Conservation (phyloP, 2,797 vertebrate genomes). For the Chaetophractus vellerosus region DNA sequence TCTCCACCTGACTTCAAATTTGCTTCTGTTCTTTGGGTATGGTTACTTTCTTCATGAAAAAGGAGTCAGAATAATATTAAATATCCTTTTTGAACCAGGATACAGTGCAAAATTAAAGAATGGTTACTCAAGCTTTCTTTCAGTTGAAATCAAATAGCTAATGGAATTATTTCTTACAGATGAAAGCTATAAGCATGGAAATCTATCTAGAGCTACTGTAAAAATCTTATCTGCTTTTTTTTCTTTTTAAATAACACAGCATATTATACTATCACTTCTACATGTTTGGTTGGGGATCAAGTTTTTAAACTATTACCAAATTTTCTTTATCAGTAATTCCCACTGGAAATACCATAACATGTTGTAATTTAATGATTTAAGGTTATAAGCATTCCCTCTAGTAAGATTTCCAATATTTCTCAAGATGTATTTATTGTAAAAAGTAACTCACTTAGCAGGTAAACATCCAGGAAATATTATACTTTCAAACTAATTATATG, state of each 20-base stretch:
- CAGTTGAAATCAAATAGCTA: neutral
- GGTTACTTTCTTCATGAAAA: constrained; percentile 20
- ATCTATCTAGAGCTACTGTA: neutral
- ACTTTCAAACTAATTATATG: constrained; percentile 86
- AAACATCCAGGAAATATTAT: constrained; percentile 84
- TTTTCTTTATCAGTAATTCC: constrained; percentile 64
- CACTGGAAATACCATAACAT: constrained; percentile 79
- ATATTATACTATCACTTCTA: neutral
- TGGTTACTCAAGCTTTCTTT: neutral
- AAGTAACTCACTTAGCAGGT: constrained; percentile 83
- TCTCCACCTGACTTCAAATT: constrained; percentile 43
- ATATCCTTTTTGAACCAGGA: constrained; percentile 3
- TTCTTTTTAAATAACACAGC: neutral
- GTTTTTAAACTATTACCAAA: constrained; percentile 57
- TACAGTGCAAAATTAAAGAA: neutral
- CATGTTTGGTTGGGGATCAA: constrained; percentile 19
- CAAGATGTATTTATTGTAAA: constrained; percentile 80
- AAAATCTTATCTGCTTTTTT: neutral
- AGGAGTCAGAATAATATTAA: neutral
- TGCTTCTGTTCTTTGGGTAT: neutral
- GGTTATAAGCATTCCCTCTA: constrained; percentile 78
- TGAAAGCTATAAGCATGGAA: neutral
- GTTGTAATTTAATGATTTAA: constrained; percentile 86
- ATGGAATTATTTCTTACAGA: constrained; percentile 32
- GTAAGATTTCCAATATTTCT: constrained; percentile 82